phyloP scores from a whole-genome alignment of 2,113 vertebrate genomes.

The Perca schrenkii region DNA sequence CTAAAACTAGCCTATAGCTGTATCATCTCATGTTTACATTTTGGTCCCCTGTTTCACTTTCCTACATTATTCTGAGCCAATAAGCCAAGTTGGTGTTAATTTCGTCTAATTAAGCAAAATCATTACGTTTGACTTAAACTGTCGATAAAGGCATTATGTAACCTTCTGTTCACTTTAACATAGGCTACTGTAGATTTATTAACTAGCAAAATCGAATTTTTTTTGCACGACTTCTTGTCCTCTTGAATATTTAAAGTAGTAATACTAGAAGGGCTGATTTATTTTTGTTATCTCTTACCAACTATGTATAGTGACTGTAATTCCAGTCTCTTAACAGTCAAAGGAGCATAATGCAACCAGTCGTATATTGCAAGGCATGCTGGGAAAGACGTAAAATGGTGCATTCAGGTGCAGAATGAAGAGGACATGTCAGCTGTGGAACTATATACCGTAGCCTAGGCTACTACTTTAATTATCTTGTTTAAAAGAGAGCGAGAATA shows the following conservation, averaged over 20 bases:
- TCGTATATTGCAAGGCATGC: conserved; percentile 65
- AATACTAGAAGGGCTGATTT: neutral
- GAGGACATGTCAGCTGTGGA: neutral
- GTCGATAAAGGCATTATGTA: neutral
- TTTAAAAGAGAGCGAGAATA: neutral
- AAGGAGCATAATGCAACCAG: conserved; percentile 37
- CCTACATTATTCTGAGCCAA: neutral
- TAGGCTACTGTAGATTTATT: neutral
- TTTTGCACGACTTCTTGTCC: neutral
- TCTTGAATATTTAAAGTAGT: neutral
- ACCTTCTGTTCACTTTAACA: neutral
- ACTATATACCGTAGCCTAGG: too few species aligned
- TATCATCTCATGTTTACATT: neutral
- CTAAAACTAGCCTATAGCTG: neutral
- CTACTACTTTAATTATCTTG: neutral
- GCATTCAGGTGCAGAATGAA: conserved; percentile 44
- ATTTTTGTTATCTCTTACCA: neutral
- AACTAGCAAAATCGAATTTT: neutral
- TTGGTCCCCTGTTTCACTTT: neutral
- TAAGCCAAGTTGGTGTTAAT: neutral
- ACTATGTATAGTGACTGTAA: conserved; percentile 19
- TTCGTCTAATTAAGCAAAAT: neutral
- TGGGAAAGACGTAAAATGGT: conserved; percentile 65
- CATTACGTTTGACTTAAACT: neutral
- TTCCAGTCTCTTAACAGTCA: conserved; percentile 27